Conservation (phyloP, 1,140 invertebrate species). For the Cydia splendana region DNA sequence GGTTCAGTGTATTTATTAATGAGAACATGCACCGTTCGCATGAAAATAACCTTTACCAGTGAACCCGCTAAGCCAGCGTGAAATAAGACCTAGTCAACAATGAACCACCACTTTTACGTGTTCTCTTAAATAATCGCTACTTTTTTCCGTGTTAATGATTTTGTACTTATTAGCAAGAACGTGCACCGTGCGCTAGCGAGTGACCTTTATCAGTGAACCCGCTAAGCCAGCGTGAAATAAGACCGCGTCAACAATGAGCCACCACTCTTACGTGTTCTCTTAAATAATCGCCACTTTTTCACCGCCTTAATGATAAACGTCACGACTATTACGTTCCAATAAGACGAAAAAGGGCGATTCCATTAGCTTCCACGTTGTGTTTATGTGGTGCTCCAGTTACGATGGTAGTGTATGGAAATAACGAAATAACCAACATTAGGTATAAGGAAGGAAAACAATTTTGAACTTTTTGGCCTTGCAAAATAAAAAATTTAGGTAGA, state of each 20-base stretch:
- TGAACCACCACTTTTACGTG: slow-evolving; percentile 60
- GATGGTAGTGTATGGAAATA: neutral
- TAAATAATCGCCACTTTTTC: slow-evolving; percentile 50
- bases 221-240: slow-evolving; percentile 69
- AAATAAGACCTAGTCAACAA: slow-evolving; percentile 60
- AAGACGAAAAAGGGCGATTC: slow-evolving; percentile 22
- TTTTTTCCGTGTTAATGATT: slow-evolving; percentile 17
- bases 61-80: slow-evolving; percentile 58
- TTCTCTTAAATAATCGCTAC: slow-evolving; percentile 55
- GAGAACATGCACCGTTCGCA: neutral
- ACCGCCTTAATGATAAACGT: slow-evolving; percentile 30
- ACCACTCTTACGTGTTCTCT: slow-evolving; percentile 60
- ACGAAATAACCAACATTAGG: neutral
- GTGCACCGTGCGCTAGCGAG: slow-evolving; percentile 31
- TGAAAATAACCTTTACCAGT: slow-evolving; percentile 22
- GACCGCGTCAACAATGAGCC: slow-evolving; percentile 54
- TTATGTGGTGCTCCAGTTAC: slow-evolving; percentile 22
- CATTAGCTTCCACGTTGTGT: slow-evolving; percentile 22
- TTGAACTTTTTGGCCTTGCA: no score
- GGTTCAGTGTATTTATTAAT: no score
- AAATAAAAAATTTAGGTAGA: no score
- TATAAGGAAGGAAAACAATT: no score
- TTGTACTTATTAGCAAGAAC: neutral
- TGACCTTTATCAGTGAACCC: slow-evolving; percentile 33
- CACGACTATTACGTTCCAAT: slow-evolving; percentile 34